These are phyloP conservation scores for Brevimyrus niger DNA, from an alignment of 2,113 vertebrate genomes.

Conservation along the genomic window DNA sequence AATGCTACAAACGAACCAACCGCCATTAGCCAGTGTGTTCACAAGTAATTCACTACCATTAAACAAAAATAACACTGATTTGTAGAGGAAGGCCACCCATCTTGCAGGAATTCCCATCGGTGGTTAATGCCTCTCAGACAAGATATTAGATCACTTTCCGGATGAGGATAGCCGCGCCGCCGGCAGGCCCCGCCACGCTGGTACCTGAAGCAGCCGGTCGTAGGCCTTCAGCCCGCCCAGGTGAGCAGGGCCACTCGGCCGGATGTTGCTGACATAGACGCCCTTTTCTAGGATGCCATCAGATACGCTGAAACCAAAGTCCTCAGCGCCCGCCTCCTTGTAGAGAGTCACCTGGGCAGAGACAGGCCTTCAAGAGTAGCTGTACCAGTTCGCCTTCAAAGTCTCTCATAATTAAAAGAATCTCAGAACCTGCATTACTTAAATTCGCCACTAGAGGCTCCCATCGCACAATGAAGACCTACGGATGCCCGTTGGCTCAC, in stretches of 20 bases:
- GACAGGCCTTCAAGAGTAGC: background rate
- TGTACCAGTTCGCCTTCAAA: background rate
- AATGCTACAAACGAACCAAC: background rate
- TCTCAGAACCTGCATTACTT: background rate
- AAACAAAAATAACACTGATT: background rate
- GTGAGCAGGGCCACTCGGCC: conserved; percentile 78
- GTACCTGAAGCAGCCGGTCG: conserved; percentile 89
- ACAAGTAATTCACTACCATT: background rate
- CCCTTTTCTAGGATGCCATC: conserved; percentile 91
- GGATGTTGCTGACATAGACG: conserved; percentile 91
- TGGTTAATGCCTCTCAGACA: background rate
- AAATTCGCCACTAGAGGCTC: background rate
- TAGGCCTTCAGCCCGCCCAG: conserved; percentile 79
- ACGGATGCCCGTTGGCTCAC: conserved; percentile 41
- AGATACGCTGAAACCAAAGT: conserved; percentile 96
- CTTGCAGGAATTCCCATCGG: background rate
- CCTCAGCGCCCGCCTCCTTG: conserved; percentile 81
- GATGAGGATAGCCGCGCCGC: background rate
- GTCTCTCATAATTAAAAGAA: background rate
- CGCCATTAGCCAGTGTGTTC: background rate
- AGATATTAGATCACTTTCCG: background rate
- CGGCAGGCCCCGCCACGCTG: background rate
- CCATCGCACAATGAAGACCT: background rate
- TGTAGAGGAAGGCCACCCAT: background rate
- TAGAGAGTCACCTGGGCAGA: conserved; percentile 75